A percentile compares a stretch with the other conserved stretches of the same genome.
Conservation (phyloP, 1,140 invertebrate species). For the Bursaphelenchus mucronatus region DNA sequence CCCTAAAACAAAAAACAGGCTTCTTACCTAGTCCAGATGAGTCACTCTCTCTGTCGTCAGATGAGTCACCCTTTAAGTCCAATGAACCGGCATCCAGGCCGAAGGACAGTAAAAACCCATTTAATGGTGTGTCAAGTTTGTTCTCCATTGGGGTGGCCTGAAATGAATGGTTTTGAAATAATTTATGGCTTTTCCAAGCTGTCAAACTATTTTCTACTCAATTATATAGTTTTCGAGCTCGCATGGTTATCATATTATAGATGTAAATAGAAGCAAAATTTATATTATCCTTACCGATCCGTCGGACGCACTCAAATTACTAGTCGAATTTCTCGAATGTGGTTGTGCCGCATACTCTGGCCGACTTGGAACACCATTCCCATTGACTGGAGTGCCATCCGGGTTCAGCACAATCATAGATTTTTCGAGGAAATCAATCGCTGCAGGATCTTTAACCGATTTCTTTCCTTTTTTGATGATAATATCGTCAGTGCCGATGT, state of each 20-base stretch:
- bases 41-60: slow-evolving; percentile 24
- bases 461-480: slow-evolving; percentile 60
- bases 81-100: slow-evolving; percentile 50
- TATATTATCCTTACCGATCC: too few relatives aligned
- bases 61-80: slow-evolving; percentile 37
- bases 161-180: too few relatives aligned
- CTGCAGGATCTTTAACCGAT: slow-evolving; percentile 53
- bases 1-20: background rate
- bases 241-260: too few relatives aligned
- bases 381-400: slow-evolving; percentile 1
- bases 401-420: slow-evolving; percentile 56
- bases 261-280: too few relatives aligned
- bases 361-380: background rate
- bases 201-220: too few relatives aligned
- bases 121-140: background rate
- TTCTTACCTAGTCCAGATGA: slow-evolving; percentile 20
- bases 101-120: slow-evolving; percentile 48
- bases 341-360: too few relatives aligned
- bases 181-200: too few relatives aligned
- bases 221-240: too few relatives aligned
- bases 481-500: slow-evolving; percentile 60
- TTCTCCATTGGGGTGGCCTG: slow-evolving; percentile 4
- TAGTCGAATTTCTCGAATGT: too few relatives aligned
- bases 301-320: too few relatives aligned
- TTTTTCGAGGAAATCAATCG: slow-evolving; percentile 57